These are phyloP conservation scores for Pantherophis vulpinus DNA, from an alignment of 2,797 vertebrate species.

Conservation along the genomic window DNA sequence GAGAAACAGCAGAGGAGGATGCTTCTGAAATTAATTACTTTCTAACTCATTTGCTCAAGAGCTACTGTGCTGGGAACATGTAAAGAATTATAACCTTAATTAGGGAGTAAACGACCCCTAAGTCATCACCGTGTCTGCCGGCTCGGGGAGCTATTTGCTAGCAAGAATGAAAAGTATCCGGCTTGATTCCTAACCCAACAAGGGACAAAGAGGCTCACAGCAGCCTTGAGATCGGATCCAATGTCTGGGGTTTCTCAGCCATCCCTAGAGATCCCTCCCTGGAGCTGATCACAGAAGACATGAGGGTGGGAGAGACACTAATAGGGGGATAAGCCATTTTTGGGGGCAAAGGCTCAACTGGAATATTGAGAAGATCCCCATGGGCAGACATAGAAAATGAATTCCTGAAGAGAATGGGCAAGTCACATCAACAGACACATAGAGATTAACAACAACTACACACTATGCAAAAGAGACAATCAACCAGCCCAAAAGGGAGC, in stretches of 20 bases:
- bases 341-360: background rate
- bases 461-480: no score
- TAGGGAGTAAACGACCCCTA: constrained; percentile 53
- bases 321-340: background rate
- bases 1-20: background rate
- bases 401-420: background rate
- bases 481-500: no score
- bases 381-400: background rate
- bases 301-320: background rate
- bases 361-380: background rate
- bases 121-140: constrained; percentile 27
- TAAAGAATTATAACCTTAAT: constrained; percentile 55
- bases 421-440: no score
- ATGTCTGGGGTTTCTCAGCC: background rate
- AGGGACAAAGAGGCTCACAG: accelerated
- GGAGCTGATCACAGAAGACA: constrained; percentile 9
- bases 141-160: constrained; percentile 17
- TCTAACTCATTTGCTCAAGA: constrained; percentile 44
- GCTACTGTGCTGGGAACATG: constrained; percentile 15
- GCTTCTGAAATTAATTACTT: constrained; percentile 53
- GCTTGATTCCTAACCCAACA: background rate
- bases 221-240: background rate
- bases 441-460: no score
- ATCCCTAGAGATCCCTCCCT: background rate
- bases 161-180: constrained; percentile 17